Evolutionary conservation across 2,113 vertebrate genomes (phyloP).

Genomic region (Psammodynastes pulverulentus): DNA sequence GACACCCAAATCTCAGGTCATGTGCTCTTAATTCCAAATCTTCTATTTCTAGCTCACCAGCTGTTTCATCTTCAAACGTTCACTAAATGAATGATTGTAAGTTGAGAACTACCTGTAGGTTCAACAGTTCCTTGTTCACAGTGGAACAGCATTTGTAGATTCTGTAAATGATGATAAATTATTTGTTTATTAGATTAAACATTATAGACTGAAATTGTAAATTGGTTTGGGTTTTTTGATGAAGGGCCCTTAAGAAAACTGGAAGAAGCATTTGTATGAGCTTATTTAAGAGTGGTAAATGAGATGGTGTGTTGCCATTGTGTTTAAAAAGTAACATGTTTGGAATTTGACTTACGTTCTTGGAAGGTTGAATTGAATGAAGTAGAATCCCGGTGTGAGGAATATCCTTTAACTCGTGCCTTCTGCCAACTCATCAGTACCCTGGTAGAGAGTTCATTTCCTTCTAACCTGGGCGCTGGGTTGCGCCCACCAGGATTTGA

Average conservation of each 20-base stretch:
- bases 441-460: constrained; percentile 88
- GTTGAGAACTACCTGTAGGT: not conserved
- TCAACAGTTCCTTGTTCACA: not conserved
- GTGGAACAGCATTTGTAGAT: not conserved
- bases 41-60: not conserved
- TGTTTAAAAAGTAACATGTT: not conserved
- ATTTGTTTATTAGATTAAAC: not conserved
- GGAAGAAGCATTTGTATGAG: not conserved
- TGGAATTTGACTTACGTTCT: not conserved
- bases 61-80: not conserved
- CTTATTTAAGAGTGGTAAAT: not conserved
- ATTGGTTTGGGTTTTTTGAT: not conserved
- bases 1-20: not conserved
- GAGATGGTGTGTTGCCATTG: not conserved
- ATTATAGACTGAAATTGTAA: not conserved
- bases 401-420: constrained; percentile 88
- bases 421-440: constrained; percentile 94
- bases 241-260: not conserved
- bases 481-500: constrained; percentile 91
- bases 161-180: not conserved
- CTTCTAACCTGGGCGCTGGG: constrained; percentile 90
- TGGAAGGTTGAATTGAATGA: constrained; percentile 92
- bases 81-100: not conserved
- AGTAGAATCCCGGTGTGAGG: constrained; percentile 94
- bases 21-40: not conserved